A percentile compares a stretch with the other conserved stretches of the same genome.
Conservation (phyloP, 2,113 vertebrate species). For the Formicarius rufipectus region DNA sequence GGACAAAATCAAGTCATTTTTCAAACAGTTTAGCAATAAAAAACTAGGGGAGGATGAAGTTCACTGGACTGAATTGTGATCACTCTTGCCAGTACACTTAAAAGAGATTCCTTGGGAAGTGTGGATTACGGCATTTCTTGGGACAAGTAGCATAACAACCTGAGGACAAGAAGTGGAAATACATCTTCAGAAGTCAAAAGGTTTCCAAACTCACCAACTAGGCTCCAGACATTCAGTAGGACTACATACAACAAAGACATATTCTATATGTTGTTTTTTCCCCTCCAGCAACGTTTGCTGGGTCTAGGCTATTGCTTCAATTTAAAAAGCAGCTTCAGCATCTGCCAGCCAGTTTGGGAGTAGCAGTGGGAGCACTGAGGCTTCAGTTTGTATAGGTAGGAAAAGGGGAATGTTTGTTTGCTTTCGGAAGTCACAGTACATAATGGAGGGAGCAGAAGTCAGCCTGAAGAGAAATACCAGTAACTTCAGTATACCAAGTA, state of each 20-base stretch:
- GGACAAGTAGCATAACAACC: not conserved
- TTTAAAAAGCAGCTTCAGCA: not conserved
- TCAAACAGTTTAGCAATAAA: not conserved
- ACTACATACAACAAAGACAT: not conserved
- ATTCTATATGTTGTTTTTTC: not conserved
- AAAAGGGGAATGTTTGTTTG: not conserved
- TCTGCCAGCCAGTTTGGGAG: not conserved
- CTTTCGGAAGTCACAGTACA: not conserved
- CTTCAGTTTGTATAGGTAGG: not conserved
- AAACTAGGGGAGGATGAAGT: not conserved
- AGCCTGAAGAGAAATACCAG: not conserved
- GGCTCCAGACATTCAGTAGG: not conserved
- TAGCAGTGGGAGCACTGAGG: not conserved
- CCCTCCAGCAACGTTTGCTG: not conserved
- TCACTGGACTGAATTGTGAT: not conserved
- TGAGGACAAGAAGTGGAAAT: not conserved
- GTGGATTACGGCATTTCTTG: not conserved
- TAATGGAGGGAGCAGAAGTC: not conserved
- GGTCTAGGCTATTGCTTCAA: not conserved
- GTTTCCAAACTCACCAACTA: not conserved
- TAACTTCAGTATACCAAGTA: not conserved
- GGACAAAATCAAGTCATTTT: not conserved
- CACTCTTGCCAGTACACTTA: not conserved
- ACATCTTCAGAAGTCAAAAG: not conserved
- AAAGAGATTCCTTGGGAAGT: not conserved